phyloP scores from a whole-genome alignment of 2,113 vertebrate species.

The Climacteris rufus region DNA sequence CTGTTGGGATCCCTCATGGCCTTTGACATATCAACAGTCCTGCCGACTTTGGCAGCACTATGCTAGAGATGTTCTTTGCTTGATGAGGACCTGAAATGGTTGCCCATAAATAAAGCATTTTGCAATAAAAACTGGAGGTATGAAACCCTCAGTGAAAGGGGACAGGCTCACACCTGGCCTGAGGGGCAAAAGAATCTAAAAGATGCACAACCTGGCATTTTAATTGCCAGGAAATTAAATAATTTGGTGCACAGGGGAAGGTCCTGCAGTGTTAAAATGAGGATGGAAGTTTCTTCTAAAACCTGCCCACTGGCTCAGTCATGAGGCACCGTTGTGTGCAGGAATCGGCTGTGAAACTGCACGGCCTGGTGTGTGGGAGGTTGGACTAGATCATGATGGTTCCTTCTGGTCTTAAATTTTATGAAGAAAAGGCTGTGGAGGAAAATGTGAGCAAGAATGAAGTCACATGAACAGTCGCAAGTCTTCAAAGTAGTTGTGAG shows the following conservation, averaged over 20 bases:
- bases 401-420: background rate
- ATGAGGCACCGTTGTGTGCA: background rate
- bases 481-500: background rate
- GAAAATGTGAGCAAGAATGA: background rate
- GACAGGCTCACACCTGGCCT: background rate
- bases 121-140: background rate
- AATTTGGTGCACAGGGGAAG: background rate
- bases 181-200: background rate
- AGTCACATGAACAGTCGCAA: background rate
- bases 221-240: background rate
- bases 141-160: background rate
- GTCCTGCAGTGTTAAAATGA: background rate
- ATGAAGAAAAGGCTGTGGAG: background rate
- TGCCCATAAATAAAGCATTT: background rate
- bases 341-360: background rate
- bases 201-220: background rate
- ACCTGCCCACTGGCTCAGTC: background rate
- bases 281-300: background rate
- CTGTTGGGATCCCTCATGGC: background rate
- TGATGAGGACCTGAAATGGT: background rate
- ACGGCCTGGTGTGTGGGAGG: background rate
- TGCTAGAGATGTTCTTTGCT: background rate
- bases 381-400: background rate
- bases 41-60: background rate
- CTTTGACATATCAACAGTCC: background rate